Base-by-base conservation (phyloP, 2,888 invertebrate genomes). In the Salticus scenicus region DNA sequence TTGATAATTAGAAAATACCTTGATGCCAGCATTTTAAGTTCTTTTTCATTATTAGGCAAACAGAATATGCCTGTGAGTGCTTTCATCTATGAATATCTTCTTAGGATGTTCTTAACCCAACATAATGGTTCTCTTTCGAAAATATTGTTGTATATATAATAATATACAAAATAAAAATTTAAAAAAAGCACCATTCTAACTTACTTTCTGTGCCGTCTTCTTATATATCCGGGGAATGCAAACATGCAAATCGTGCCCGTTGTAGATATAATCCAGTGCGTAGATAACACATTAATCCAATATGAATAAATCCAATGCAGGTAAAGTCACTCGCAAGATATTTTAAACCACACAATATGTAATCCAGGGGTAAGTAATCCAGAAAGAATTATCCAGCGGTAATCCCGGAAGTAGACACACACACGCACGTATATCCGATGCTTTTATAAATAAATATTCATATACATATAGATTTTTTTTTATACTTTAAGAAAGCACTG, bases 381-480 rank as follows among this genome's bases (percentile, higher is more conserved):
- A 73, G 66, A 72, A 17, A 20, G 33, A 51, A 67, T 47, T 72
- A 76, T 81, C 81, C 81, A 74, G 30, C 57, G 82, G 75, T 84
- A 27, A 84, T 84, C 83, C 83, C 72, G 72, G 67, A 30, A 20
- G 73, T 42, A 66, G 42, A 73, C 37, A 72, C 83, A 78, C 83
- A 77, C 37, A n/a, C n/a, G n/a, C 64, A 72, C 71, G 67, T 28
- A 31, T 75, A 76, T 77, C 77, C 73, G 67, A 57, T n/a, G 33
- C 17, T 66, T 66, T 66, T 12, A 12, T 30, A 17, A 14, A 4
- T 12, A 12, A 30, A 20, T 28, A 28, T 64, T 5, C 14, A 7
- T 7, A 14, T 17, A n/a, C 17, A 30, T 12, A 63, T 27, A n/a
- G 4, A 14, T 66, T n/a, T 64, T 64, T 28, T 28, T n/a, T 33